phyloP scores from a whole-genome alignment of 2,797 vertebrate genomes.

The Onychomys arenicola region DNA sequence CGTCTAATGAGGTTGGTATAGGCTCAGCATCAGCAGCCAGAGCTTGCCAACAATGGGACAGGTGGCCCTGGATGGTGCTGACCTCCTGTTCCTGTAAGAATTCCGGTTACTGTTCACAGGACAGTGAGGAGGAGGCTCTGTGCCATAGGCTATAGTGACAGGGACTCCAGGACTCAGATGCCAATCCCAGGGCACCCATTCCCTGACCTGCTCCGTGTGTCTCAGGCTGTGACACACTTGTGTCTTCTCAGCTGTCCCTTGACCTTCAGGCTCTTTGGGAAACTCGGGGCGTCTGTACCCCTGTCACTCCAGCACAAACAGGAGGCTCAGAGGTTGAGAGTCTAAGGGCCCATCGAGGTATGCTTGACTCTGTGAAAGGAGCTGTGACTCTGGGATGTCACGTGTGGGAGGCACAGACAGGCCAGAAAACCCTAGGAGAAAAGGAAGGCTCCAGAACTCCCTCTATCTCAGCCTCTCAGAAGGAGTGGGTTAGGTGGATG shows the following conservation, averaged over 20 bases:
- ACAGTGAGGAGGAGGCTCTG: neutral
- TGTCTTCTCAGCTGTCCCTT: neutral
- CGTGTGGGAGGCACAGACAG: fast-evolving
- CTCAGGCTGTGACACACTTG: neutral
- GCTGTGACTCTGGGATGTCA: neutral
- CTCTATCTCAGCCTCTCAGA: neutral
- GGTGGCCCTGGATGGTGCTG: neutral
- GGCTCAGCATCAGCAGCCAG: neutral
- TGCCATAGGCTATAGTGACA: neutral
- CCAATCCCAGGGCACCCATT: neutral
- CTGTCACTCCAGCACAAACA: neutral
- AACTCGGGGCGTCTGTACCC: neutral
- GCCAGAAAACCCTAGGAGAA: neutral
- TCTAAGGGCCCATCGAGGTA: neutral
- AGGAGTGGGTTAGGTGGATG: fast-evolving
- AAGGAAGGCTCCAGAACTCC: neutral
- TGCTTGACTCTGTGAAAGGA: neutral
- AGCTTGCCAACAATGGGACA: neutral
- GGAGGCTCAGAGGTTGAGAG: neutral
- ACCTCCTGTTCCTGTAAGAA: neutral
- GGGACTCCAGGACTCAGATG: neutral
- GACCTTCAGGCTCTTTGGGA: neutral
- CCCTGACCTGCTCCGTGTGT: neutral
- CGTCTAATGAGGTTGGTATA: neutral
- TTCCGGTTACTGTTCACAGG: neutral